Evolutionary conservation across 2,888 invertebrate species (phyloP), one percentile per base, ranked within the genome.

Genomic region (Sarcophaga carnaria): DNA sequence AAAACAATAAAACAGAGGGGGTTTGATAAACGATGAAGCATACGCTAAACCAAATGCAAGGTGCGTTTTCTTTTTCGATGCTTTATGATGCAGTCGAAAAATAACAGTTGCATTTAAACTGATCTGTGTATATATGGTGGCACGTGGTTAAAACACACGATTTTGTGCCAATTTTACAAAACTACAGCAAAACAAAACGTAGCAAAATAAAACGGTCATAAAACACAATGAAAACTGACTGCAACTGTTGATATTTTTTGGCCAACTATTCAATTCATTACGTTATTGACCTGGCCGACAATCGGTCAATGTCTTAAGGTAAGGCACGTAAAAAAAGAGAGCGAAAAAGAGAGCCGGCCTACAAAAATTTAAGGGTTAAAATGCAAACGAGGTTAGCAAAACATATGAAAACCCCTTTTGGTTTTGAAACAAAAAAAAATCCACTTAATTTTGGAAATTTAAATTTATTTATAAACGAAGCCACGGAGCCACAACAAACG

Each of bases 71-170:
- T 81, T 64, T 60, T 81, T 64, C 64, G 25, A 76, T 87, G 87
- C 81, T 84, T 87, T 87, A 87, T 82, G 87, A 87, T 84, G 84
- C 87, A 87, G 75, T 87, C 69, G 69, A 64, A 25, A 81, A 81
- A 83, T 82, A 87, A 87, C 84, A 84, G 87, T 87, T 87, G 87
- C 87, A 82, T 25, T 75, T 47, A 81, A 69, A 47, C 67, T 78
- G 83, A 54, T 14, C 54, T 54, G 62, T 11, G 37, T 37, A 10
- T 37, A 37, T 37, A 37, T 37, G 5, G 62, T 79, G 81, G 87
- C 87, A 88, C 87, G 87, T 88, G 87, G 87, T 88, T 25, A 59
- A 67, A 47, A 45, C 72, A 70, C 82, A 85, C 87, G 87, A 85
- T 85, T 87, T 87, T 87, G 80, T 83, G 76, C 82, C 87, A 85